Evolutionary conservation across 2,888 invertebrate species (phyloP).

Genomic region (Agrotis ipsilon): DNA sequence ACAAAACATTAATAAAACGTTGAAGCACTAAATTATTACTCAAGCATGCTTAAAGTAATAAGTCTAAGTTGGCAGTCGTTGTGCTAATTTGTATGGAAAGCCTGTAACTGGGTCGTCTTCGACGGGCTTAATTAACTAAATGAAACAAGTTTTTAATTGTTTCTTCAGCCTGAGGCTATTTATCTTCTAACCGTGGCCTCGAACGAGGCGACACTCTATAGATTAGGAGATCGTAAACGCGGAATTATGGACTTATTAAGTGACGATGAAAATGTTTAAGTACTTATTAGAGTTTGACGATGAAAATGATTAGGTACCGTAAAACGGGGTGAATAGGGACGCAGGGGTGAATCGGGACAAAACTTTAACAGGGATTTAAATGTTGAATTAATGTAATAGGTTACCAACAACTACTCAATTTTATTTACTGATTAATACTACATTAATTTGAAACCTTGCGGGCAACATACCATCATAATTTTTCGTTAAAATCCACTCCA

Average conservation of each 20-base stretch:
- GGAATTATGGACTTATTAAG: constrained; percentile 8
- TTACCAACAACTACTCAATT: no score
- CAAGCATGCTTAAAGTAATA: constrained; percentile 48
- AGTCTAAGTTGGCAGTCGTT: constrained; percentile 48
- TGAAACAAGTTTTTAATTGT: constrained; percentile 81
- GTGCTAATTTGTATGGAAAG: constrained; percentile 71
- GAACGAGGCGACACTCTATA: constrained; percentile 36
- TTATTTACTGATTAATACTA: no score
- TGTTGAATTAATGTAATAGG: no score
- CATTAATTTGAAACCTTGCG: no score
- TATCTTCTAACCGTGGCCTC: constrained; percentile 61
- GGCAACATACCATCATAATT: no score
- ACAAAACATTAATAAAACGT: constrained; percentile 22
- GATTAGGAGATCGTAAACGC: constrained; percentile 18
- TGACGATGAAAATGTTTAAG: background rate
- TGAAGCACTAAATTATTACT: constrained; percentile 51
- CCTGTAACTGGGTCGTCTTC: constrained; percentile 51
- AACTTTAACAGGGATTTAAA: no score
- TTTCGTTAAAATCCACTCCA: no score
- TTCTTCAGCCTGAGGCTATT: constrained; percentile 68
- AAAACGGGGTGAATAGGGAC: no score
- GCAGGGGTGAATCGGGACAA: no score
- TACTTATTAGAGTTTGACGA: background rate
- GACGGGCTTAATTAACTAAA: constrained; percentile 72
- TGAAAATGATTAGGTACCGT: no score